These are phyloP conservation scores for Reinhardtius hippoglossoides DNA, from an alignment of 2,113 vertebrate species.

Conservation along the genomic window DNA sequence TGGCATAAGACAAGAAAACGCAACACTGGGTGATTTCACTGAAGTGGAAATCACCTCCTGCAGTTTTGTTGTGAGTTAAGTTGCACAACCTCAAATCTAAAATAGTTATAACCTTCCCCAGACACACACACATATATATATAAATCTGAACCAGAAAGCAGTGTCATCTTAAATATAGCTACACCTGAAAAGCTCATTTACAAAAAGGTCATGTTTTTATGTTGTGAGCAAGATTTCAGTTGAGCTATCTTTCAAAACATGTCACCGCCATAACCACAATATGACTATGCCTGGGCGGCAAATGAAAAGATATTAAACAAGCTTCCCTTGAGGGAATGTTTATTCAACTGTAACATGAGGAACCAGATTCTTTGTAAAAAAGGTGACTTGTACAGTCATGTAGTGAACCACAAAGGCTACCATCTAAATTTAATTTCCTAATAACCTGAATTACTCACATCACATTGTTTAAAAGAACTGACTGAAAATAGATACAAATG, in stretches of 20 bases:
- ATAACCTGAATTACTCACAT: neutral
- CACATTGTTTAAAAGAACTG: neutral
- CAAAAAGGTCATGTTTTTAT: neutral
- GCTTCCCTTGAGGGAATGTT: constrained; percentile 21
- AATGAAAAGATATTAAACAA: constrained; percentile 11
- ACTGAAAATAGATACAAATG: neutral
- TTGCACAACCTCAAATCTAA: no score
- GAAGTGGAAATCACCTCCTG: neutral
- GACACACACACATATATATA: no score
- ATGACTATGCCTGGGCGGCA: neutral
- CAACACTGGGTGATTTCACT: constrained; percentile 8
- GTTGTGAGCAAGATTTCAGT: neutral
- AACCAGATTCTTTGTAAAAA: constrained; percentile 15
- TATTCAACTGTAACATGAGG: constrained; percentile 24
- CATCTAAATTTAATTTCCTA: neutral
- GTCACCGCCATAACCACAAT: neutral
- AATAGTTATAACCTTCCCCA: no score
- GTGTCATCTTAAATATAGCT: neutral
- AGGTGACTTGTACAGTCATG: constrained; percentile 48
- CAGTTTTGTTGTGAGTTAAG: neutral
- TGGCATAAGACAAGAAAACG: neutral
- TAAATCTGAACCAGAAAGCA: neutral
- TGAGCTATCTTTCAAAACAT: neutral
- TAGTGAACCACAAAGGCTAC: neutral
- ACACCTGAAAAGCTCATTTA: neutral